These are phyloP conservation scores for Cataglyphis rosenhaueri DNA, from an alignment of 2,888 invertebrate species.

Conservation along the genomic window DNA sequence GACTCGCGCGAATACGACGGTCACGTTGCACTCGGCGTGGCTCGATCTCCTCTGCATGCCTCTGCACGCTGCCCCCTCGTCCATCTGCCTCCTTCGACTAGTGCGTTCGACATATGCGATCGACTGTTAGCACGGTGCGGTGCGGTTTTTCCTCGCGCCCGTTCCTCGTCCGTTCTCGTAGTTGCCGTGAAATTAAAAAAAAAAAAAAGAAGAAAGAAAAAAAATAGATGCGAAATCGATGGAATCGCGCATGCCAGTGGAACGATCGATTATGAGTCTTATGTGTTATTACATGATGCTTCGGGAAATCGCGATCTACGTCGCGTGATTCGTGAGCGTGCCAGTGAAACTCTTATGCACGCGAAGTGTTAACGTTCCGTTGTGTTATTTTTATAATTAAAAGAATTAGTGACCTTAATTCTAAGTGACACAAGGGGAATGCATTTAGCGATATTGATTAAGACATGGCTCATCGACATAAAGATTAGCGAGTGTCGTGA, in stretches of 20 bases:
- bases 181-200: neutral
- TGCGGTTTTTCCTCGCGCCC: conserved; percentile 15
- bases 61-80: conserved; percentile 65
- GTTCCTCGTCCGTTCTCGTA: neutral
- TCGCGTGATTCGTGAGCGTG: neutral
- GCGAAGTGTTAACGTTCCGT: neutral
- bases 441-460: neutral
- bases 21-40: conserved; percentile 89
- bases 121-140: conserved; percentile 51
- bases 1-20: conserved; percentile 78
- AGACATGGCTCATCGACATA: neutral
- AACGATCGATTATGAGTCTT: neutral
- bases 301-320: neutral
- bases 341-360: neutral
- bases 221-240: neutral
- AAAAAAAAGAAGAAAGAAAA: too few species aligned
- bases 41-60: conserved; percentile 66
- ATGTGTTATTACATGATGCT: neutral
- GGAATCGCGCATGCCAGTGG: neutral
- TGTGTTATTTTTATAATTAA: neutral
- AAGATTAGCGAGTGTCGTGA: neutral
- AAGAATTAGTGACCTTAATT: neutral
- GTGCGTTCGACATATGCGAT: conserved; percentile 68
- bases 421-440: neutral
- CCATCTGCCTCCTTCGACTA: conserved; percentile 38